These are phyloP conservation scores for Caenorhabditis uteleia DNA, from an alignment of 2,888 invertebrate genomes.

Conservation along the genomic window DNA sequence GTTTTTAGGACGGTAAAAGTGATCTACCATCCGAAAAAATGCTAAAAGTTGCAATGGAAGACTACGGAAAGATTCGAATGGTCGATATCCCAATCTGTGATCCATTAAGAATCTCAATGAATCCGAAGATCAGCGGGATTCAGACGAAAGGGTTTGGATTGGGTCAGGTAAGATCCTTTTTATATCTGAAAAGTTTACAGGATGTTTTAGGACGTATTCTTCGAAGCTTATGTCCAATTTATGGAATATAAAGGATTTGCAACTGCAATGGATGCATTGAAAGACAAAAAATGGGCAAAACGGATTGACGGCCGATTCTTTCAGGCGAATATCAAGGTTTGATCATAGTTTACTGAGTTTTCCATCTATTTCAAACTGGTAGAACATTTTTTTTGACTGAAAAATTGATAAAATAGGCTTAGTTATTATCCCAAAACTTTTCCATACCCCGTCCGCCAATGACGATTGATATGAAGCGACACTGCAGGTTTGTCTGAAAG, in stretches of 20 bases:
- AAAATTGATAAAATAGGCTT: not conserved
- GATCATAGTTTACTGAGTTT: too few relatives aligned
- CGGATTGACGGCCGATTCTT: slow-evolving; percentile 74
- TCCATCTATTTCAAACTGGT: too few relatives aligned
- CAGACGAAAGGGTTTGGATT: slow-evolving; percentile 50
- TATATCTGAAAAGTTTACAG: not conserved
- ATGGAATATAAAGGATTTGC: slow-evolving; percentile 92
- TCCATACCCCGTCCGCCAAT: not conserved
- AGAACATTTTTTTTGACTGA: not conserved
- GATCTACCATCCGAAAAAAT: slow-evolving; percentile 41
- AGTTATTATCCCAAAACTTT: not conserved
- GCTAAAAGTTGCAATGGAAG: slow-evolving; percentile 67
- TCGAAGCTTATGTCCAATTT: slow-evolving; percentile 84
- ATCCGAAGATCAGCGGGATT: slow-evolving; percentile 42
- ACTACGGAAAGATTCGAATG: slow-evolving; percentile 41
- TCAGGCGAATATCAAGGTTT: slow-evolving; percentile 71
- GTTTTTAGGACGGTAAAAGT: slow-evolving; percentile 29
- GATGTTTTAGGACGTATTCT: slow-evolving; percentile 43
- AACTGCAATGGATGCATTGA: slow-evolving; percentile 88
- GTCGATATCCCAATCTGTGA: slow-evolving; percentile 56
- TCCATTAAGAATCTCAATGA: slow-evolving; percentile 43
- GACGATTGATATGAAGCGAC: slow-evolving; percentile 1
- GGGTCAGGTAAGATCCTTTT: slow-evolving; percentile 68
- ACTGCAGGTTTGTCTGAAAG: slow-evolving; percentile 16
- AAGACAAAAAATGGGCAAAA: slow-evolving; percentile 83